Evolutionary conservation across 2,113 vertebrate genomes (phyloP).

Genomic region (Sakesphorus luctuosus): DNA sequence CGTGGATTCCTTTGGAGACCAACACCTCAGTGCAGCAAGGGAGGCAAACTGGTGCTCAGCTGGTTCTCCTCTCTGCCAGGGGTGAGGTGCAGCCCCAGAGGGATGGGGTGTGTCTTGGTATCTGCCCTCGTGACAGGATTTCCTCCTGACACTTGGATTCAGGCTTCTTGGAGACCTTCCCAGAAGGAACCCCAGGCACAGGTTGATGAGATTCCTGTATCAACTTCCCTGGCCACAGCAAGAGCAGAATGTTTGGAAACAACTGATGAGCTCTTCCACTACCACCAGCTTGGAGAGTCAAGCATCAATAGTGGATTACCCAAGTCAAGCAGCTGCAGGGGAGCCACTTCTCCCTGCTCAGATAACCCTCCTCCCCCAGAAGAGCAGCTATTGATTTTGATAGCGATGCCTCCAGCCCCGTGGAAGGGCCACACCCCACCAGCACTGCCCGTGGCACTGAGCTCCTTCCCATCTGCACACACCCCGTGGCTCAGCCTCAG

Average conservation of each 20-base stretch:
- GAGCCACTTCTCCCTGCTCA: conserved; percentile 45
- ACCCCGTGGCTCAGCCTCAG: neutral
- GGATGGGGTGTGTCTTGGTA: neutral
- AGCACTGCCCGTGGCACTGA: neutral
- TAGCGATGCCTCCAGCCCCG: conserved; percentile 30
- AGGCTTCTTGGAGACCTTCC: neutral
- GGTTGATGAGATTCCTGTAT: neutral
- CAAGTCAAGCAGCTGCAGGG: conserved; percentile 55
- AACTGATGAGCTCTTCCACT: neutral
- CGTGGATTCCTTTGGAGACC: neutral
- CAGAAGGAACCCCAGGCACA: neutral
- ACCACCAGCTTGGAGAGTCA: neutral
- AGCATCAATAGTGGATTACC: conserved; percentile 54
- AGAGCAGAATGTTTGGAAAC: neutral
- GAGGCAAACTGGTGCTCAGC: neutral
- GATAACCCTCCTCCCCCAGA: conserved; percentile 28
- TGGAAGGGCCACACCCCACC: neutral
- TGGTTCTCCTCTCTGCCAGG: neutral
- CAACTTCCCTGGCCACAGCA: neutral
- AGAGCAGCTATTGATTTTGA: conserved; percentile 66
- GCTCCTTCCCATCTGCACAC: neutral
- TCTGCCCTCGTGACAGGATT: neutral
- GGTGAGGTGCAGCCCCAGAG: neutral
- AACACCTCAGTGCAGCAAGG: neutral
- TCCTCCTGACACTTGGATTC: neutral